phyloP scores from a whole-genome alignment of 2,888 invertebrate species.

The Girardia tigrina region DNA sequence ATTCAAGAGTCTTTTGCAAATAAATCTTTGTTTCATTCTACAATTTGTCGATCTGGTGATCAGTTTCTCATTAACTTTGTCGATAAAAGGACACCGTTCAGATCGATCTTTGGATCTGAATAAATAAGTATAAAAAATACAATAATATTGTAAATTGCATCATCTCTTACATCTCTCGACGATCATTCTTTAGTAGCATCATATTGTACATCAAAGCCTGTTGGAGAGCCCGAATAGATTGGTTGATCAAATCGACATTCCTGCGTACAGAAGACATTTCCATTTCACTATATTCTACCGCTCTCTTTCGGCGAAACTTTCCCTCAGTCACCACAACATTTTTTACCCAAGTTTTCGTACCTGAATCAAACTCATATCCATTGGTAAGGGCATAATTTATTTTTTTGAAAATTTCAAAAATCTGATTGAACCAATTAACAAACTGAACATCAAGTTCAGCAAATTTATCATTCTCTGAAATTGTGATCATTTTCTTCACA shows the following conservation, averaged over 20 bases:
- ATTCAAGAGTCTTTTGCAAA: constrained; percentile 11
- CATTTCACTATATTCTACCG: not conserved
- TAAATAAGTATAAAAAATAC: no score
- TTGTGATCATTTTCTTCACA: not conserved
- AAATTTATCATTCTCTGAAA: not conserved
- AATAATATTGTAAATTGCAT: no score
- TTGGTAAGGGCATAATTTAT: not conserved
- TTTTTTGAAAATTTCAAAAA: not conserved
- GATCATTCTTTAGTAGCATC: not conserved
- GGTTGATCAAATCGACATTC: not conserved
- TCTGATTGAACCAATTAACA: constrained; percentile 15
- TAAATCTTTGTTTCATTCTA: constrained; percentile 13
- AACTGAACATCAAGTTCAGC: not conserved
- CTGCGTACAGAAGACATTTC: not conserved
- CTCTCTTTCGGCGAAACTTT: not conserved
- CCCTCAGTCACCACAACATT: not conserved
- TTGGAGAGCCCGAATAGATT: not conserved
- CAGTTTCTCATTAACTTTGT: not conserved
- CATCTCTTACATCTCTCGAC: no score
- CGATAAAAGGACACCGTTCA: not conserved
- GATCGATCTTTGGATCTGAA: not conserved
- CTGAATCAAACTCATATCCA: not conserved
- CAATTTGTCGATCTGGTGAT: not conserved
- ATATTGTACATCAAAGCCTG: not conserved
- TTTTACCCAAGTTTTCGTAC: not conserved